Evolutionary conservation across 2,797 vertebrate species (phyloP).

Genomic region (Sphaeramia orbicularis): DNA sequence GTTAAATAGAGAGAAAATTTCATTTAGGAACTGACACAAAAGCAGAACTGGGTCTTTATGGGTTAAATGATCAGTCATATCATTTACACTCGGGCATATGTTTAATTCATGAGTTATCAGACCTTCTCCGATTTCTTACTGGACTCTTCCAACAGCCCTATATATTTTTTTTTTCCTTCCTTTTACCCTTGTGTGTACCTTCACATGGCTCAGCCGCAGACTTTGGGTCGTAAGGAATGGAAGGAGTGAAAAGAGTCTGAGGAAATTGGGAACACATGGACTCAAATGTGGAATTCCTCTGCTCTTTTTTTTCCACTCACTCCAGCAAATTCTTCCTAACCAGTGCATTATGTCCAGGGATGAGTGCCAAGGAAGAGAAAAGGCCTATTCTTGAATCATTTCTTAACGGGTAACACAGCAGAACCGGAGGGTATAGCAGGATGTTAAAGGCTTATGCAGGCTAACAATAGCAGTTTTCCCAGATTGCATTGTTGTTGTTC

Average conservation of each 20-base stretch:
- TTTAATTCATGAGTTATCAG: conserved; percentile 26
- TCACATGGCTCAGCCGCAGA: conserved; percentile 51
- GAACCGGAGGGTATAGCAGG: conserved; percentile 35
- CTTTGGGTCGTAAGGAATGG: conserved; percentile 30
- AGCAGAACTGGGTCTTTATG: no score
- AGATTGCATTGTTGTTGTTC: conserved; percentile 11
- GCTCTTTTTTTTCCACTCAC: conserved; percentile 68
- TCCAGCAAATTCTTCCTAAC: conserved; percentile 69
- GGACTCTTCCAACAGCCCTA: conserved; percentile 17
- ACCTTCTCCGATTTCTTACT: conserved; percentile 8
- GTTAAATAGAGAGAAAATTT: no score
- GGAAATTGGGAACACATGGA: conserved; percentile 85
- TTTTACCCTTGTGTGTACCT: conserved; percentile 14
- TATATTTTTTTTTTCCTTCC: conserved; percentile 20
- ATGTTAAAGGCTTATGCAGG: conserved; percentile 28
- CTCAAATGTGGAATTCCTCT: conserved; percentile 73
- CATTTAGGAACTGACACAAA: no score
- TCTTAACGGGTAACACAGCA: conserved; percentile 24
- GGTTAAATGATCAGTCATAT: conserved; percentile 28
- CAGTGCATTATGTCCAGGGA: conserved; percentile 57
- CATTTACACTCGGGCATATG: conserved; percentile 42
- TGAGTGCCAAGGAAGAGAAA: conserved; percentile 57
- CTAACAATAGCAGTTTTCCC: conserved; percentile 10
- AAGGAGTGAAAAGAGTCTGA: conserved; percentile 54
- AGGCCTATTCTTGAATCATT: conserved; percentile 35